These are phyloP conservation scores for Lamprologus lemairii DNA, from an alignment of 2,113 vertebrate genomes.

Conservation along the genomic window DNA sequence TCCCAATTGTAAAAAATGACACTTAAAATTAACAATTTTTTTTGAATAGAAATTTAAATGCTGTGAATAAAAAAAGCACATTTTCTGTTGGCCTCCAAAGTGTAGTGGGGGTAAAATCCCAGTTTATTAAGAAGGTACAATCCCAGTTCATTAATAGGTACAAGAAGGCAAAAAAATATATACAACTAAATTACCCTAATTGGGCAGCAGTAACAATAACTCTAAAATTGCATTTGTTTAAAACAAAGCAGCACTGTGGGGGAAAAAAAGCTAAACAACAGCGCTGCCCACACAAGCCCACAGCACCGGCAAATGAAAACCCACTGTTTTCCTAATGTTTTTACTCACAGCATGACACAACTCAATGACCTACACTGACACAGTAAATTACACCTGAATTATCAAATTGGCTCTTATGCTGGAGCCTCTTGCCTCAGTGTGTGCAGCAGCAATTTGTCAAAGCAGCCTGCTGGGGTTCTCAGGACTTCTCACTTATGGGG, in stretches of 20 bases:
- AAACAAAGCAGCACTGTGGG: background rate
- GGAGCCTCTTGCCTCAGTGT: background rate
- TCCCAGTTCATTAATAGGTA: background rate
- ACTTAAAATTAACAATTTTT: background rate
- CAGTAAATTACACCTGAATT: slow-evolving; percentile 48
- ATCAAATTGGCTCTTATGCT: slow-evolving; percentile 25
- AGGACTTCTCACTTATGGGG: slow-evolving; percentile 1
- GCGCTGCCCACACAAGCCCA: background rate
- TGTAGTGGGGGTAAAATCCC: background rate
- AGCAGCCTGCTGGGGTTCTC: slow-evolving; percentile 8
- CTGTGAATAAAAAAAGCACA: background rate
- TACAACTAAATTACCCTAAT: background rate
- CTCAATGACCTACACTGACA: slow-evolving; percentile 27
- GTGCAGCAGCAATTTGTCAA: slow-evolving; percentile 10
- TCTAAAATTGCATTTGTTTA: background rate
- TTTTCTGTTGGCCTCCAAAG: background rate
- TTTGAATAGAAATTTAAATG: background rate
- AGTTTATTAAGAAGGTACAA: background rate
- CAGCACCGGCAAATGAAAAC: background rate
- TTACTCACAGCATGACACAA: slow-evolving; percentile 17
- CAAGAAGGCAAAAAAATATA: background rate
- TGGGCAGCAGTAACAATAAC: background rate
- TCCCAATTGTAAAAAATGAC: background rate
- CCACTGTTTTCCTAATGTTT: slow-evolving; percentile 5
- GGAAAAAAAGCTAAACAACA: background rate